Evolutionary conservation across 2,797 vertebrate species (phyloP).

Genomic region (Rhynchonycteris naso): DNA sequence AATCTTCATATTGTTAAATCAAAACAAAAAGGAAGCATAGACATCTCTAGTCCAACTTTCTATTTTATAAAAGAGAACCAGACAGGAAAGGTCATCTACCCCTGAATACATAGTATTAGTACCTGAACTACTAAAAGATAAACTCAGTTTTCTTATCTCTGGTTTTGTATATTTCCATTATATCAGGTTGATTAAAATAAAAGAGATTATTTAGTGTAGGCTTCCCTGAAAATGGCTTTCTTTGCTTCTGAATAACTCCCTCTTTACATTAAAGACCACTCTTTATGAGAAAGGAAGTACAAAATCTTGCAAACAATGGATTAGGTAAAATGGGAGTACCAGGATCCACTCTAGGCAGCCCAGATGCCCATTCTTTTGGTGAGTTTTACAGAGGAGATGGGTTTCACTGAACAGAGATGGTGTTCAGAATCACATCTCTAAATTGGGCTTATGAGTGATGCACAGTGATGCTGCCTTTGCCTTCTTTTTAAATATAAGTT

Average conservation of each 20-base stretch:
- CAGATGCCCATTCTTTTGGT: neutral
- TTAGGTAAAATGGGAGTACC: neutral
- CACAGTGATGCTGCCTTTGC: neutral
- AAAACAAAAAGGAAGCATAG: neutral
- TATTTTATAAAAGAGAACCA: neutral
- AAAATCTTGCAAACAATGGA: neutral
- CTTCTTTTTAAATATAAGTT: neutral
- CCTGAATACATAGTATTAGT: neutral
- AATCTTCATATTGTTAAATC: neutral
- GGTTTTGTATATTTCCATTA: neutral
- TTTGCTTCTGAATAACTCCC: slow-evolving; percentile 9
- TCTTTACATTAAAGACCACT: neutral
- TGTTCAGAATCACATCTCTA: neutral
- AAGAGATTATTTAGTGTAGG: neutral
- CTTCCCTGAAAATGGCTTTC: neutral
- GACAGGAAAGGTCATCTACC: neutral
- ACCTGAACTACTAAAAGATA: neutral
- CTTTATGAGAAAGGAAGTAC: neutral
- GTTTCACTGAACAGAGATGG: neutral
- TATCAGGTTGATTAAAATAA: neutral
- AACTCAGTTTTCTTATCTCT: neutral
- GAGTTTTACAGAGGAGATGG: neutral
- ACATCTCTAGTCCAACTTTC: neutral
- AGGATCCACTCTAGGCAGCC: neutral
- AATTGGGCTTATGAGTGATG: neutral